These are phyloP conservation scores for Pluvianellus socialis DNA, from an alignment of 2,113 vertebrate genomes.

Conservation along the genomic window DNA sequence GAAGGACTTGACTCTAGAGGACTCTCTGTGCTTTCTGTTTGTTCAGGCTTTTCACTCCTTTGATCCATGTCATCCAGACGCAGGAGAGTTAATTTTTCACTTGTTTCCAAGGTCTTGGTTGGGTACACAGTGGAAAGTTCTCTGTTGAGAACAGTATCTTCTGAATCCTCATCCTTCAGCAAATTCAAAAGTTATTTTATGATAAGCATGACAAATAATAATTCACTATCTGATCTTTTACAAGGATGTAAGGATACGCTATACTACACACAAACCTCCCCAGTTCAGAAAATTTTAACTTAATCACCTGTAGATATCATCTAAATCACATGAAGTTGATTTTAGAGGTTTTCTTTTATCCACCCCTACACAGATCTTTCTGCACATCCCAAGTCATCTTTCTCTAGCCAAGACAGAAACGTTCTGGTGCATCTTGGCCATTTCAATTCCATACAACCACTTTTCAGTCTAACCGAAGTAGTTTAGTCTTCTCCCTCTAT, in stretches of 20 bases:
- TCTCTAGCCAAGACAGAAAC: background rate
- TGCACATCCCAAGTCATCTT: background rate
- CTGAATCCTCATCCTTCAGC: constrained; percentile 73
- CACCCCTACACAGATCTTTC: background rate
- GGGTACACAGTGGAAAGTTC: background rate
- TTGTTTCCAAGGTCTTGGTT: constrained; percentile 59
- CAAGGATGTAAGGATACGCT: background rate
- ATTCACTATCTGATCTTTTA: background rate
- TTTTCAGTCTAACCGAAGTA: background rate
- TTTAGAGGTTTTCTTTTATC: background rate
- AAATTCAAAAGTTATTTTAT: background rate
- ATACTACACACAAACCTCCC: background rate
- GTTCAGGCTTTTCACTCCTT: constrained; percentile 67
- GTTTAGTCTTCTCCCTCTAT: background rate
- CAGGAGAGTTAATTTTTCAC: constrained; percentile 73
- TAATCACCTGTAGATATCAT: background rate
- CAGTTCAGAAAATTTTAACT: background rate
- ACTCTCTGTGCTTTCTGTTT: constrained; percentile 66
- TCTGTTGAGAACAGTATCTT: constrained; percentile 55
- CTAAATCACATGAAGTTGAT: background rate
- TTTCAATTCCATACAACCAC: background rate
- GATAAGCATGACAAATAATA: background rate
- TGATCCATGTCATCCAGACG: constrained; percentile 59
- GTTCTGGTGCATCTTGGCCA: background rate
- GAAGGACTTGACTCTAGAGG: constrained; percentile 77